These are phyloP conservation scores for Hypsibius dujardini DNA, from an alignment of 1,140 invertebrate genomes.

Conservation along the genomic window DNA sequence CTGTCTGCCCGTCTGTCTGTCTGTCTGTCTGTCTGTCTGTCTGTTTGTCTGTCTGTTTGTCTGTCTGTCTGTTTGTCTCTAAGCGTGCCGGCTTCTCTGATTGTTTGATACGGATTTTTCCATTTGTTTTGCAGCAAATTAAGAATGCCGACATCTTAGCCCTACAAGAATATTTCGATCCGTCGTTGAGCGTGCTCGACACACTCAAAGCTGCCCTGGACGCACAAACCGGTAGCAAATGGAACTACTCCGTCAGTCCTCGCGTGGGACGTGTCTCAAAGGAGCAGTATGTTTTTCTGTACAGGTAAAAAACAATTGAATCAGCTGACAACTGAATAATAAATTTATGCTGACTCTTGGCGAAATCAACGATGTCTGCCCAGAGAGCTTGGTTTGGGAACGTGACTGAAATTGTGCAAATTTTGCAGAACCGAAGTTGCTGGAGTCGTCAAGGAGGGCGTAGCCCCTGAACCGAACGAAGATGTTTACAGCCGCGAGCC, in stretches of 20 bases:
- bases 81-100: too few species aligned
- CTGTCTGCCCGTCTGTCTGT: too few species aligned
- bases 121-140: conserved; percentile 4
- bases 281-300: conserved; percentile 14
- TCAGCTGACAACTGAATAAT: too few species aligned
- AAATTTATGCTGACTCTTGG: too few species aligned
- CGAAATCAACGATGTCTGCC: too few species aligned
- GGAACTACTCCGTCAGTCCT: not conserved
- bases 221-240: not conserved
- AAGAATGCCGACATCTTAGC: not conserved
- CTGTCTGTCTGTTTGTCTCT: not conserved
- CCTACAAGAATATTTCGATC: conserved; percentile 13
- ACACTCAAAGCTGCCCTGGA: not conserved
- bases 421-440: conserved; percentile 9
- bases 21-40: too few species aligned
- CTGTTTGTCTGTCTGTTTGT: too few species aligned
- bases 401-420: not conserved
- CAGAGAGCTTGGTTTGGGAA: too few species aligned
- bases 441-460: not conserved
- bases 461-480: not conserved
- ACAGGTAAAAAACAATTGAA: not conserved
- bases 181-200: not conserved
- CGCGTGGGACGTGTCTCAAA: conserved; percentile 3
- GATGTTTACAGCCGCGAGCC: conserved; percentile 7
- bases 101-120: too few species aligned